These are phyloP conservation scores for Sitta carolinensis DNA, from an alignment of 2,797 vertebrate species.

Conservation along the genomic window DNA sequence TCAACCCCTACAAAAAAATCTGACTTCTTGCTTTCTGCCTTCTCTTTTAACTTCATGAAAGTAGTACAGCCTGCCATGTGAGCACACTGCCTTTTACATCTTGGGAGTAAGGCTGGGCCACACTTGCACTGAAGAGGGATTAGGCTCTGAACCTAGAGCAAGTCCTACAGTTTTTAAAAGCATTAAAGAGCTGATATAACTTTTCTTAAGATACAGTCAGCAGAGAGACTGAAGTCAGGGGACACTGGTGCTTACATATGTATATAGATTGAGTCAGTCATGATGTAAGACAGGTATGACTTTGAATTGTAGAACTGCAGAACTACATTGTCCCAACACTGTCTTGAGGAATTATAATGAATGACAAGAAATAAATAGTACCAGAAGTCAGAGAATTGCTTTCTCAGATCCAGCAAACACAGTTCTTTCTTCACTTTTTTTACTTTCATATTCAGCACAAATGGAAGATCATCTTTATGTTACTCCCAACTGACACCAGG, in stretches of 20 bases:
- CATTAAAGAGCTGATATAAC: neutral
- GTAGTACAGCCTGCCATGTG: neutral
- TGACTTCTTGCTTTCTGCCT: neutral
- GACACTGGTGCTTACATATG: neutral
- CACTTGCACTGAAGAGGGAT: neutral
- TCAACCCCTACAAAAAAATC: neutral
- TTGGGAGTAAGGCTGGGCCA: neutral
- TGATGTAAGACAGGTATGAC: neutral
- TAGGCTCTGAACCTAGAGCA: neutral
- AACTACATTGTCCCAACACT: neutral
- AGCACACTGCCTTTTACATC: neutral
- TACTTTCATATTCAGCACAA: neutral
- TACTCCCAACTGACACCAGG: neutral
- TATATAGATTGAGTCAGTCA: neutral
- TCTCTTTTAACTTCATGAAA: neutral
- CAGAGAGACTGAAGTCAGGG: neutral
- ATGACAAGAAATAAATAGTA: neutral
- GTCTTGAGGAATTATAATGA: neutral
- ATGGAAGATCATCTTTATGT: neutral
- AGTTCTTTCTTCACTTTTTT: neutral
- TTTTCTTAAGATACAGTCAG: neutral
- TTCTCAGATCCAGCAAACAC: neutral
- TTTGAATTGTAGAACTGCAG: neutral
- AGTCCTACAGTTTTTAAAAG: neutral
- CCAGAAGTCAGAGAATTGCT: neutral